Percentiles rank a stretch among this genome's conserved stretches.
These are phyloP conservation scores for Macrochelys suwanniensis DNA, from an alignment of 2,797 vertebrate genomes.

Conservation along the genomic window DNA sequence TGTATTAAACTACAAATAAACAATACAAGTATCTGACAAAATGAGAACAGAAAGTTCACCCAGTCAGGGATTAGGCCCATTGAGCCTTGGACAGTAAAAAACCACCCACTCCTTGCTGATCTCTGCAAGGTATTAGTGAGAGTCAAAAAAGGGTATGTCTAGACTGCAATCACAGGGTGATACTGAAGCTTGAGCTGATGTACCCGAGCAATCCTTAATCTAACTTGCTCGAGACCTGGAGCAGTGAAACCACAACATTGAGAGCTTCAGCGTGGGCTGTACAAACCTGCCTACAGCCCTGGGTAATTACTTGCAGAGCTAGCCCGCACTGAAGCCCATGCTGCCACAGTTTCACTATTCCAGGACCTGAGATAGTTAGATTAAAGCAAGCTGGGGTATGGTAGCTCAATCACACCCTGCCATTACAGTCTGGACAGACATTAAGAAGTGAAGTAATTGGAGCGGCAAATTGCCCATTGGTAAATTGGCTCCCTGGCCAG, in stretches of 20 bases:
- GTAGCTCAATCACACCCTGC: neutral
- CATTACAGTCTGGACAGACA: neutral
- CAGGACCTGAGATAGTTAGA: neutral
- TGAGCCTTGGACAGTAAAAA: neutral
- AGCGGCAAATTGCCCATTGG: neutral
- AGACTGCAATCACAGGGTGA: too few relatives aligned
- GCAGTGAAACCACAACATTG: too few relatives aligned
- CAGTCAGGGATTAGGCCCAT: neutral
- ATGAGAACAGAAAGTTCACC: neutral
- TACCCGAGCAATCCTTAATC: too few relatives aligned
- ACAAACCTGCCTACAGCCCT: neutral
- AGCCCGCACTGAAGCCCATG: neutral
- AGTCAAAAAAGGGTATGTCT: too few relatives aligned
- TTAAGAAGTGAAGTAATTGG: neutral
- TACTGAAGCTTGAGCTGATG: too few relatives aligned
- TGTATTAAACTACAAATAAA: neutral
- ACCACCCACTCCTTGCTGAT: neutral
- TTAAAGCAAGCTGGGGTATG: neutral
- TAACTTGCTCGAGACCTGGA: too few relatives aligned
- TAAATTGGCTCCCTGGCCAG: fast-evolving
- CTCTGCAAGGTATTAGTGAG: neutral
- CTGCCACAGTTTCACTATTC: neutral
- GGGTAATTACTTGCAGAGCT: neutral
- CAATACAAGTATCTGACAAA: neutral
- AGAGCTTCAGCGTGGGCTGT: neutral